A percentile compares a stretch with the other conserved stretches of the same genome.
These are phyloP conservation scores for Stegophylla sp. DNA, from an alignment of 2,888 invertebrate species.

Conservation along the genomic window DNA sequence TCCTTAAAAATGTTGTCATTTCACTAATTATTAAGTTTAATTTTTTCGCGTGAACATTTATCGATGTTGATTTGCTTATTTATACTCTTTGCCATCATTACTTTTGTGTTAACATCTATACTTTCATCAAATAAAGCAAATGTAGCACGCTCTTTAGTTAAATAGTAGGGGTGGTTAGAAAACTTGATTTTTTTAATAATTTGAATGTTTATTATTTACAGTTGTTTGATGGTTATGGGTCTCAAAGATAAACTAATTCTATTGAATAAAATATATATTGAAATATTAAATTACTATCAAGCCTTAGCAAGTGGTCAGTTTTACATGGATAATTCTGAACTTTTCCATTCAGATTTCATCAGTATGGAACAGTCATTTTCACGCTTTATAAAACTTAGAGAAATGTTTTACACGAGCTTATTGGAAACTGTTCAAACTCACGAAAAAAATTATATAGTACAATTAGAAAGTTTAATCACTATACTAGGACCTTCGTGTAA, in stretches of 20 bases:
- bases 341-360: constrained; percentile 34
- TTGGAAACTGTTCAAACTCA: constrained; percentile 24
- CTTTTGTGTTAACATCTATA: background rate
- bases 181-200: background rate
- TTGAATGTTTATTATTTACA: constrained; percentile 10
- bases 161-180: too few relatives aligned
- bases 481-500: constrained; percentile 34
- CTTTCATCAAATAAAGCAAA: too few relatives aligned
- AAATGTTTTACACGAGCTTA: constrained; percentile 27
- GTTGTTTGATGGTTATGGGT: constrained; percentile 50
- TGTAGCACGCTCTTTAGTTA: too few relatives aligned
- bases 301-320: constrained; percentile 38
- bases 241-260: constrained; percentile 50
- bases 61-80: background rate
- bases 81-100: background rate
- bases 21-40: too few relatives aligned
- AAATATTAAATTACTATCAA: constrained; percentile 41
- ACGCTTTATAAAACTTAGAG: constrained; percentile 35
- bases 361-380: constrained; percentile 36
- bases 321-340: constrained; percentile 30
- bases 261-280: constrained; percentile 43
- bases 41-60: too few relatives aligned
- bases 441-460: background rate
- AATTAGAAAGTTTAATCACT: constrained; percentile 36
- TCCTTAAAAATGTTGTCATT: too few relatives aligned